phyloP scores from a whole-genome alignment of 2,888 invertebrate species.

The Apotomis capreana region DNA sequence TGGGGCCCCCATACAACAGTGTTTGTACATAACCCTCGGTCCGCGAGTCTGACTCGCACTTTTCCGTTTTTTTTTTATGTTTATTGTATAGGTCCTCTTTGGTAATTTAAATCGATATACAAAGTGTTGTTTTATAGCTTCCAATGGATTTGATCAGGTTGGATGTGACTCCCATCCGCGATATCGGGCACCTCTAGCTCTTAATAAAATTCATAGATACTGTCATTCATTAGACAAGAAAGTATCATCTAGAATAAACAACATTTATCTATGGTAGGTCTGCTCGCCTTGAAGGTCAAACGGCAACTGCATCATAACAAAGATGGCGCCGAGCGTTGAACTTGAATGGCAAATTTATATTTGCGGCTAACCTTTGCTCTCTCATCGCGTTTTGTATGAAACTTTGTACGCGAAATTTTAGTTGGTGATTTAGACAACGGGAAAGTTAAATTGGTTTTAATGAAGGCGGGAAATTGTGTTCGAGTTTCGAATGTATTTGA shows the following conservation, averaged over 20 bases:
- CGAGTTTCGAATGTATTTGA: constrained; percentile 27
- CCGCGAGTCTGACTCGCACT: too few relatives aligned
- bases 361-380: constrained; percentile 3
- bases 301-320: constrained; percentile 31
- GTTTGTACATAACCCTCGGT: too few relatives aligned
- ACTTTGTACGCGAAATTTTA: neutral
- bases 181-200: too few relatives aligned
- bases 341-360: constrained; percentile 4
- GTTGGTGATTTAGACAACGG: neutral
- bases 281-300: constrained; percentile 35
- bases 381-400: neutral
- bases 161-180: too few relatives aligned
- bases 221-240: neutral
- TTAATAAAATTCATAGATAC: too few relatives aligned
- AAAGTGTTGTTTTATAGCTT: too few relatives aligned
- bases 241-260: constrained; percentile 15
- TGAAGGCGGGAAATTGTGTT: constrained; percentile 26
- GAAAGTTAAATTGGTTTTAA: constrained; percentile 6
- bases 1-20: too few relatives aligned
- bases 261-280: constrained; percentile 15
- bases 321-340: constrained; percentile 37
- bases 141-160: too few relatives aligned
- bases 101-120: too few relatives aligned
- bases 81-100: too few relatives aligned
- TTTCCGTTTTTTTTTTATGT: too few relatives aligned